phyloP scores from a whole-genome alignment of 2,797 vertebrate genomes.

The Enteromius argenteus region DNA sequence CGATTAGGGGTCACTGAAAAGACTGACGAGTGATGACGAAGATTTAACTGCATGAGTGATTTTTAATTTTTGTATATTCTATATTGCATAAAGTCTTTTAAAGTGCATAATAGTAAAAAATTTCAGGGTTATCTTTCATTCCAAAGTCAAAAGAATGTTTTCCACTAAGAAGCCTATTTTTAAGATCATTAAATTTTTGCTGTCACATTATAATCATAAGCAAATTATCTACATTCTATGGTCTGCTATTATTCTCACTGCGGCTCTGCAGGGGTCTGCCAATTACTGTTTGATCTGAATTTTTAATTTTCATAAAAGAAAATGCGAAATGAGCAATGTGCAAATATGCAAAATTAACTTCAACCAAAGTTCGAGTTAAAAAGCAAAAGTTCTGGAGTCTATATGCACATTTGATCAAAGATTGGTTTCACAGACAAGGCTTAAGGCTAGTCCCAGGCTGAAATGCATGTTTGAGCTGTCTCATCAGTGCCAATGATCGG shows the following conservation, averaged over 20 bases:
- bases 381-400: background rate
- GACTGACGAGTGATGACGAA: background rate
- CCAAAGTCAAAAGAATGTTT: background rate
- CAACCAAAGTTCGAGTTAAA: background rate
- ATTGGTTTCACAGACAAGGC: background rate
- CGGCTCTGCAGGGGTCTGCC: background rate
- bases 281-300: background rate
- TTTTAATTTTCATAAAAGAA: background rate
- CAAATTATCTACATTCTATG: background rate
- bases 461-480: too few relatives aligned
- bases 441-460: too few relatives aligned
- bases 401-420: background rate
- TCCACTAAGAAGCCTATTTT: background rate
- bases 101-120: background rate
- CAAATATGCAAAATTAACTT: background rate
- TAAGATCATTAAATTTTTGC: background rate
- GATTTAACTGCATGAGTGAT: background rate
- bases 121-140: background rate
- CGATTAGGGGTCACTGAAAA: background rate
- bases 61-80: background rate
- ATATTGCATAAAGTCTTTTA: background rate
- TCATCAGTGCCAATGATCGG: too few relatives aligned
- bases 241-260: background rate
- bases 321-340: background rate
- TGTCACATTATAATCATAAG: conserved; percentile 1